Conservation (phyloP, 2,113 vertebrate species). For the Marcusenius ussheri region DNA sequence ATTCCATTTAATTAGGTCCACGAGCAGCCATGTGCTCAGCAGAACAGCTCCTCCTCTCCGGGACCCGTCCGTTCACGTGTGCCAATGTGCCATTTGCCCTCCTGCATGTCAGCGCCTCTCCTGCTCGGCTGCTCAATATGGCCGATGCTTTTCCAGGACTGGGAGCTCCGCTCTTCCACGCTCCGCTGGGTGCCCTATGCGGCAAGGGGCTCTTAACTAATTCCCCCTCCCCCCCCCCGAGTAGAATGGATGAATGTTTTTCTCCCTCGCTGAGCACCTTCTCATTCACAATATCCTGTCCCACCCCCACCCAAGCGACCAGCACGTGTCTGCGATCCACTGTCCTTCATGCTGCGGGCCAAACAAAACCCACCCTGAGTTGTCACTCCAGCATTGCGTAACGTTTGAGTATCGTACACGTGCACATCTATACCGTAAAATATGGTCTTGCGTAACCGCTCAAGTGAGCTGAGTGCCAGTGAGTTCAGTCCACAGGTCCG, state of each 20-base stretch:
- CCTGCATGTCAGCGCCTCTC: neutral
- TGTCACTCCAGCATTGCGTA: neutral
- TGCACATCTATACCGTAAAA: neutral
- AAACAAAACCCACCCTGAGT: neutral
- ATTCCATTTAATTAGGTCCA: neutral
- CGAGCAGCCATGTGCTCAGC: neutral
- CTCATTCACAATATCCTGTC: neutral
- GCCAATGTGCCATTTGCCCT: neutral
- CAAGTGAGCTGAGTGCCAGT: neutral
- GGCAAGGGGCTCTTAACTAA: neutral
- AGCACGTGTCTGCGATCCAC: neutral
- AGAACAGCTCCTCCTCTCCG: neutral
- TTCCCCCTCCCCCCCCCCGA: neutral
- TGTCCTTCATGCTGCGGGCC: neutral
- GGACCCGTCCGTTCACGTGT: neutral
- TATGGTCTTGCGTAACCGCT: neutral
- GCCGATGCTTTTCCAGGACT: neutral
- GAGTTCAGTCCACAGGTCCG: neutral
- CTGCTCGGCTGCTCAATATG: neutral
- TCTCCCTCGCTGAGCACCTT: neutral
- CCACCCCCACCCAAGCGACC: neutral
- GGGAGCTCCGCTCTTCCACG: neutral
- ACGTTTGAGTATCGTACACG: neutral
- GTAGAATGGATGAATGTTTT: neutral
- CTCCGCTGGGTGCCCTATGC: neutral